Percentiles rank a stretch among this genome's conserved stretches.
phyloP scores from a whole-genome alignment of 2,113 vertebrate species.

The Rhinopomastus cyanomelas region DNA sequence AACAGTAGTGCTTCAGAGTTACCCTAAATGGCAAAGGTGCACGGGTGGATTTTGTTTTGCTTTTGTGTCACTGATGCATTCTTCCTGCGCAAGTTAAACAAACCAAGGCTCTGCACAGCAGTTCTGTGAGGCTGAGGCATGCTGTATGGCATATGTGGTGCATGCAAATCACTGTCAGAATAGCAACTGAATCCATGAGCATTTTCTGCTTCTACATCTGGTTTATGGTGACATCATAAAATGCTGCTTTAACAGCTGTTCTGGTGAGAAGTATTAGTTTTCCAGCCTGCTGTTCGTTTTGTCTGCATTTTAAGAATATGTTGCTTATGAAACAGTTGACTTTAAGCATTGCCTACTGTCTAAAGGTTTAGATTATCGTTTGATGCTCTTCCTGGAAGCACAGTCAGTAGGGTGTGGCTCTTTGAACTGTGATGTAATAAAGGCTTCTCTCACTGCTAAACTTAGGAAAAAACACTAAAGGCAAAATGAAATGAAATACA shows the following conservation, averaged over 20 bases:
- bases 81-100: not conserved
- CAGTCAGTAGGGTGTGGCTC: not conserved
- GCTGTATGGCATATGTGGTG: not conserved
- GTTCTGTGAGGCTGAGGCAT: not conserved
- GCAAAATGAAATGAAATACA: not conserved
- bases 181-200: not conserved
- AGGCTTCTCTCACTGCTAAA: not conserved
- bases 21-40: not conserved
- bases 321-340: conserved; percentile 3
- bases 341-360: not conserved
- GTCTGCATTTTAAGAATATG: not conserved
- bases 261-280: conserved; percentile 31
- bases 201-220: not conserved
- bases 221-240: conserved; percentile 5
- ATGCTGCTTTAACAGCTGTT: conserved; percentile 21
- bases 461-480: not conserved
- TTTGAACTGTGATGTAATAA: not conserved
- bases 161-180: not conserved
- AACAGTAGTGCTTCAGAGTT: not conserved
- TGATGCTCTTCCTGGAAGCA: conserved; percentile 24
- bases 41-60: not conserved
- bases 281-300: not conserved
- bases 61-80: not conserved
- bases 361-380: not conserved
- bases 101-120: not conserved